Evolutionary conservation across 2,888 invertebrate genomes (phyloP).

Genomic region (Rhamphomyia laevipes): DNA sequence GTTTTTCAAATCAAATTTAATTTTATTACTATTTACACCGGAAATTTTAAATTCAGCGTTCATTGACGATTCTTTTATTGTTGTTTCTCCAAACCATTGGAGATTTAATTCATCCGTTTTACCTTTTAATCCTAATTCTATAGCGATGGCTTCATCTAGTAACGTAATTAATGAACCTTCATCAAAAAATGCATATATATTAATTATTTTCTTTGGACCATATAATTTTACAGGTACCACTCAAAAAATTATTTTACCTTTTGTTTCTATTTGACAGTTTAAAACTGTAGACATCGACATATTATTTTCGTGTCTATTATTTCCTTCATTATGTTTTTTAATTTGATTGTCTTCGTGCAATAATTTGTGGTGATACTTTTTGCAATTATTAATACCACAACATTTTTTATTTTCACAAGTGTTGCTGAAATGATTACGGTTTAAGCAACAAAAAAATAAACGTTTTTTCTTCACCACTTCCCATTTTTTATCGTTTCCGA

Average conservation of each 20-base stretch:
- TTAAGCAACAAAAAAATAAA: conserved; percentile 9
- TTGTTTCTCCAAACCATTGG: conserved; percentile 13
- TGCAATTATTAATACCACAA: conserved; percentile 5
- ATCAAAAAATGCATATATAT: conserved; percentile 9
- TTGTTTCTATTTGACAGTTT: conserved; percentile 1
- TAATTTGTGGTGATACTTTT: conserved; percentile 4
- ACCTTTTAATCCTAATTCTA: conserved; percentile 11
- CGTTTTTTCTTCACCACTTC: conserved; percentile 1
- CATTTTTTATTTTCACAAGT: conserved; percentile 1
- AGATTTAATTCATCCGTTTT: conserved; percentile 10
- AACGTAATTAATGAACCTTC: conserved; percentile 14
- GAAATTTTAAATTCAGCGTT: conserved; percentile 11
- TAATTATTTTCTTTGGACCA: conserved; percentile 1
- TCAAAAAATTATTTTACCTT: conserved; percentile 6
- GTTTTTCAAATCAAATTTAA: conserved; percentile 9
- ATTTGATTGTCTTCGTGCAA: conserved; percentile 6
- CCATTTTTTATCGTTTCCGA: conserved; percentile 1
- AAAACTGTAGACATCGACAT: conserved; percentile 5
- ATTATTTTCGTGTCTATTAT: background rate
- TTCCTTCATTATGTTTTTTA: background rate
- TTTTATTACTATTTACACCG: conserved; percentile 4
- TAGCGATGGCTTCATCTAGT: conserved; percentile 9
- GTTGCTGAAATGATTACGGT: conserved; percentile 1
- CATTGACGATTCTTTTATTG: conserved; percentile 7
- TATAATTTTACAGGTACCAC: conserved; percentile 8